Conservation (phyloP, 2,797 vertebrate genomes). For the Coluber constrictor region DNA sequence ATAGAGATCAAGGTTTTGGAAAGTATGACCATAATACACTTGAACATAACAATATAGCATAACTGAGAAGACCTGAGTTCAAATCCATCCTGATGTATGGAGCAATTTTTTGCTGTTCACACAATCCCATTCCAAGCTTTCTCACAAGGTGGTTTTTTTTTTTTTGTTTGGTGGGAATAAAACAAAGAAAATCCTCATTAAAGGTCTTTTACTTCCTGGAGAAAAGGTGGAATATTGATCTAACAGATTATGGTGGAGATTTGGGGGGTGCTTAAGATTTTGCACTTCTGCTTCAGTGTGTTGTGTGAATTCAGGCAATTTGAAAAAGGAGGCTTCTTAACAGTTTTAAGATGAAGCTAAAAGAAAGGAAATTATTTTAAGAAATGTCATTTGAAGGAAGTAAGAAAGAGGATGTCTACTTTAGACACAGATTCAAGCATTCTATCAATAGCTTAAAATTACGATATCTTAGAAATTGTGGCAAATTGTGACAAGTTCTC, state of each 20-base stretch:
- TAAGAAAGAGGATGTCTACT: background rate
- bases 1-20: background rate
- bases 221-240: background rate
- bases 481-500: too few species aligned
- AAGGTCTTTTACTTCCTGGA: background rate
- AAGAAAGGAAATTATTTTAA: background rate
- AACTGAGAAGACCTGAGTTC: background rate
- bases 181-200: background rate
- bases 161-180: background rate
- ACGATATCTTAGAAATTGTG: background rate
- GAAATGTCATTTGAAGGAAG: background rate
- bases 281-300: background rate
- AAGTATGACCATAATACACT: background rate
- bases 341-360: background rate
- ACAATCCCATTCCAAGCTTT: background rate
- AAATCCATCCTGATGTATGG: background rate
- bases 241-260: background rate
- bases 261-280: background rate
- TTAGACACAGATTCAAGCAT: background rate
- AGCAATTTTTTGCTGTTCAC: background rate
- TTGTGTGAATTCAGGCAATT: background rate
- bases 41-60: background rate
- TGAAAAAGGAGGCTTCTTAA: background rate
- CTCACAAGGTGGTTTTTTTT: background rate
- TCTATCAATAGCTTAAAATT: background rate